Conservation (phyloP, 2,888 invertebrate species). For the Caradrina kadenii region DNA sequence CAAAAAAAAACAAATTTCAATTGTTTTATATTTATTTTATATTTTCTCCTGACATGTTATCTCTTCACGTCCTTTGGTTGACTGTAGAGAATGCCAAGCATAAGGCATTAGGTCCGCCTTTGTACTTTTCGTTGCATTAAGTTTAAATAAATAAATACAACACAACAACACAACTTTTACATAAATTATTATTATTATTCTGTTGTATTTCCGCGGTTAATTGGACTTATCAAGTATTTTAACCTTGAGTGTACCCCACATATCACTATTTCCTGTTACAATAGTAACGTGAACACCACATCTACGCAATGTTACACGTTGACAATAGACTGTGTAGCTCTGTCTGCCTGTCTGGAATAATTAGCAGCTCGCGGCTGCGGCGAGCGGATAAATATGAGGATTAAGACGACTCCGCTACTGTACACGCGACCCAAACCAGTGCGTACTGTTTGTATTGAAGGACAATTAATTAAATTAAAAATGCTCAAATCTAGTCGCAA, state of each 20-base stretch:
- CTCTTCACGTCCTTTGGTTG: no score
- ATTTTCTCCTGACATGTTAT: no score
- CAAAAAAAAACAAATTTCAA: no score
- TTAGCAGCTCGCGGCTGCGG: slow-evolving; percentile 64
- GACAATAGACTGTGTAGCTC: slow-evolving; percentile 28
- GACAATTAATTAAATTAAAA: no score
- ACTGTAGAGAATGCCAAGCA: no score
- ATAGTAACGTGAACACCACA: slow-evolving; percentile 8
- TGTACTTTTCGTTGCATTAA: no score
- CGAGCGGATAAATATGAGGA: slow-evolving; percentile 63
- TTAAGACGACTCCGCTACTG: slow-evolving; percentile 53
- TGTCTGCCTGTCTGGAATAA: slow-evolving; percentile 50
- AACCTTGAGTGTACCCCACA: background rate
- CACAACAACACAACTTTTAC: no score
- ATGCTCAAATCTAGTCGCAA: no score
- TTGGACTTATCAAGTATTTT: background rate
- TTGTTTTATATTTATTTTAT: no score
- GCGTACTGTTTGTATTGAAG: background rate
- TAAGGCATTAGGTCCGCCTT: no score
- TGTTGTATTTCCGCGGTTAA: background rate
- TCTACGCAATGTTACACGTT: slow-evolving; percentile 10
- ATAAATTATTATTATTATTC: no score
- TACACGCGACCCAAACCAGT: background rate
- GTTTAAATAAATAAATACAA: no score
- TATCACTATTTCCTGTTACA: background rate